A percentile compares a stretch with the other conserved stretches of the same genome.
Conservation (phyloP, 2,797 vertebrate genomes). For the Oceanodroma leucorhoa region DNA sequence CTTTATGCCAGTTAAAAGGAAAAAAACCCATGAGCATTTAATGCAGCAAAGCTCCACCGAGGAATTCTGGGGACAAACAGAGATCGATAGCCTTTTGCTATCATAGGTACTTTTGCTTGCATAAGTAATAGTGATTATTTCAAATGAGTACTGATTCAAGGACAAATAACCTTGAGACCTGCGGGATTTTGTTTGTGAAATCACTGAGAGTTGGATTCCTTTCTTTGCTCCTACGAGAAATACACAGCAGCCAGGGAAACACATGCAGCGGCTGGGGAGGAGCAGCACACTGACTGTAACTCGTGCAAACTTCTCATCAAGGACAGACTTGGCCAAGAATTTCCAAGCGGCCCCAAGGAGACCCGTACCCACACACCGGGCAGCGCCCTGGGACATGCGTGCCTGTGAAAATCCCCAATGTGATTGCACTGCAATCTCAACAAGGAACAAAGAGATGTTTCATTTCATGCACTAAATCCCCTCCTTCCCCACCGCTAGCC, state of each 20-base stretch:
- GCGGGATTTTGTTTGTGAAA: neutral
- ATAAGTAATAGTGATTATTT: accelerated
- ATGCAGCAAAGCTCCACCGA: neutral
- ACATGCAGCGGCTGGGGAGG: neutral
- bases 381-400: neutral
- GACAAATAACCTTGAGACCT: neutral
- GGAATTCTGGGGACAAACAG: neutral
- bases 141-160: neutral
- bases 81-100: accelerated
- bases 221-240: neutral
- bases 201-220: neutral
- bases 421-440: neutral
- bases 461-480: neutral
- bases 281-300: neutral
- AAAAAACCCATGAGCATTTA: neutral
- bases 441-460: neutral
- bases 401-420: neutral
- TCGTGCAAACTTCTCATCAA: accelerated
- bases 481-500: neutral
- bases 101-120: neutral
- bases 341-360: neutral
- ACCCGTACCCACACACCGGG: neutral
- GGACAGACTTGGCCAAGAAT: neutral
- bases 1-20: neutral
- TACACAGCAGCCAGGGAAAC: neutral